Evolutionary conservation across 2,888 invertebrate genomes (phyloP).

Genomic region (Agriopis aurantiaria): DNA sequence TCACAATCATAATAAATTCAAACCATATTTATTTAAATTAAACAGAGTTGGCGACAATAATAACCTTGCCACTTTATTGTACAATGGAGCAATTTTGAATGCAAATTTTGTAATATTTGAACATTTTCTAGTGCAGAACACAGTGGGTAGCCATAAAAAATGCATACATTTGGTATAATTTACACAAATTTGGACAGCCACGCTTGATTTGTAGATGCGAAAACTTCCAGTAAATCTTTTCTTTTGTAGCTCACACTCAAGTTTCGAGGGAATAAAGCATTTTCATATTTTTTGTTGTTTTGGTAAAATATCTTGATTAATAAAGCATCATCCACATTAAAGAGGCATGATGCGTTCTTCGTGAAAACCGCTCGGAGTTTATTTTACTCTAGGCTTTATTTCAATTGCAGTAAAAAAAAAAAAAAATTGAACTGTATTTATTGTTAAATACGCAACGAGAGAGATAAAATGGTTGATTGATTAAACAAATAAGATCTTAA

Average conservation of each 20-base stretch:
- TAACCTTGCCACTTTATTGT: conserved; percentile 22
- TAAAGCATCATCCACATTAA: too few relatives aligned
- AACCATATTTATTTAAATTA: neutral
- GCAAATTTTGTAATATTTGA: conserved; percentile 40
- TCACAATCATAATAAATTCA: neutral
- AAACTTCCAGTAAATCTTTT: conserved; percentile 75
- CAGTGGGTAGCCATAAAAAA: conserved; percentile 58
- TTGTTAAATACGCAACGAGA: conserved; percentile 9
- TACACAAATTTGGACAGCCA: conserved; percentile 73
- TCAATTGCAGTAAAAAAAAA: neutral
- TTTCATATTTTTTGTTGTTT: neutral
- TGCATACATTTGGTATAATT: conserved; percentile 62
- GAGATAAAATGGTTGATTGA: too few relatives aligned
- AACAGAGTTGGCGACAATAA: conserved; percentile 13
- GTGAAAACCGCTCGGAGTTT: too few relatives aligned
- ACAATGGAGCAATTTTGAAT: conserved; percentile 38
- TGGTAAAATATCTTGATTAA: neutral
- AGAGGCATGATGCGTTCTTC: neutral
- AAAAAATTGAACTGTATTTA: too few relatives aligned
- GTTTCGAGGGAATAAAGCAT: conserved; percentile 25
- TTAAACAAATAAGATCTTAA: too few relatives aligned
- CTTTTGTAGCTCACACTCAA: conserved; percentile 53
- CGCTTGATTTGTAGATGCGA: conserved; percentile 75
- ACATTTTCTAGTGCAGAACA: conserved; percentile 59
- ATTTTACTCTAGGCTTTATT: neutral